These are phyloP conservation scores for Muscina levida DNA, from an alignment of 2,888 invertebrate genomes.

Conservation along the genomic window DNA sequence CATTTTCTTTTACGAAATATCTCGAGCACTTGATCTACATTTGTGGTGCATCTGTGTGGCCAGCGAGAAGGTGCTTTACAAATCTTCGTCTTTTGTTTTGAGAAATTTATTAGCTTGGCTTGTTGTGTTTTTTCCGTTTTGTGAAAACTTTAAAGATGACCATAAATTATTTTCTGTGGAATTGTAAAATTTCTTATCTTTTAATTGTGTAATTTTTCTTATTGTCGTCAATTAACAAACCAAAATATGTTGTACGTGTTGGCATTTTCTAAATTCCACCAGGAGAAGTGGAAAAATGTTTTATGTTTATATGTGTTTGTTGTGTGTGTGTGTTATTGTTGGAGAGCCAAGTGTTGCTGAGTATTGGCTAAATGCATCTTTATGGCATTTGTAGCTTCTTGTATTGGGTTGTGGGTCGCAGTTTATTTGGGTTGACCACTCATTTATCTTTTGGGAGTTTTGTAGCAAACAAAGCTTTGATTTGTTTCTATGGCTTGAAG, in stretches of 20 bases:
- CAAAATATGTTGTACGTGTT: slow-evolving; percentile 66
- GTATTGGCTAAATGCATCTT: slow-evolving; percentile 37
- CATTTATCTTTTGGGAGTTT: slow-evolving; percentile 49
- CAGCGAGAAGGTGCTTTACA: slow-evolving; percentile 61
- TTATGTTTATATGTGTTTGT: slow-evolving; percentile 30
- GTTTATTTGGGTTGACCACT: slow-evolving; percentile 59
- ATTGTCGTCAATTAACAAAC: slow-evolving; percentile 66
- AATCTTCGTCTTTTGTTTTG: slow-evolving; percentile 36
- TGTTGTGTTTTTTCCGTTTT: background rate
- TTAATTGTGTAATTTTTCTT: slow-evolving; percentile 66
- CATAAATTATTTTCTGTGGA: slow-evolving; percentile 61
- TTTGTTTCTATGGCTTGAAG: slow-evolving; percentile 32
- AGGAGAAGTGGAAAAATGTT: slow-evolving; percentile 31
- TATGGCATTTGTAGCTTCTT: slow-evolving; percentile 49
- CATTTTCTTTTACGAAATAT: slow-evolving; percentile 36
- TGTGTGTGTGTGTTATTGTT: background rate
- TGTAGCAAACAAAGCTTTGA: slow-evolving; percentile 47
- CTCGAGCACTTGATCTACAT: slow-evolving; percentile 65
- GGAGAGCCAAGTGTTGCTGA: background rate
- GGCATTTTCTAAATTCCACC: slow-evolving; percentile 46
- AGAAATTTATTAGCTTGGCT: slow-evolving; percentile 62
- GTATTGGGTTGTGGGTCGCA: slow-evolving; percentile 44
- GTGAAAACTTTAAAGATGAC: slow-evolving; percentile 51
- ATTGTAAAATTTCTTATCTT: slow-evolving; percentile 62
- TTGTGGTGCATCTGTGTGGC: slow-evolving; percentile 6